Conservation (phyloP, 2,888 invertebrate genomes). For the Hemithea aestivaria region DNA sequence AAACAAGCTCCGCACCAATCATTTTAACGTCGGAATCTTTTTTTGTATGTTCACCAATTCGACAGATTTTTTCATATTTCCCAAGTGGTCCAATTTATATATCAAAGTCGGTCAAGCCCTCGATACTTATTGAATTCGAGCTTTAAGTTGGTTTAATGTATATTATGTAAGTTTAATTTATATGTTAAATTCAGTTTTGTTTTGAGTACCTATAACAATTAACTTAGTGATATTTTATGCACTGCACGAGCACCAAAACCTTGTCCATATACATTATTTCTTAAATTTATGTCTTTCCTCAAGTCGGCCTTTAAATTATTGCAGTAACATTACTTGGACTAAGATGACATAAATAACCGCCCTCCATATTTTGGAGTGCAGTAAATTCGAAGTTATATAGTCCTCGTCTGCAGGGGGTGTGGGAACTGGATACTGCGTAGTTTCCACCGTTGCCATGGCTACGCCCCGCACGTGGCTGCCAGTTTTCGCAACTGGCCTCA, state of each 20-base stretch:
- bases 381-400: conserved; percentile 32
- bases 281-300: neutral
- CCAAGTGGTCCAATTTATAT: no score
- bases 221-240: no score
- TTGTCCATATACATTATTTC: neutral
- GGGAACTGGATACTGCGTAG: conserved; percentile 65
- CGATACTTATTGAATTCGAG: no score
- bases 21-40: no score
- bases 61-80: no score
- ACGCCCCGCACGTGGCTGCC: conserved; percentile 65
- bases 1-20: no score
- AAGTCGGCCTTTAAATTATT: conserved; percentile 11
- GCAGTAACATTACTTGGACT: conserved; percentile 12
- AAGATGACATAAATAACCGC: conserved; percentile 30
- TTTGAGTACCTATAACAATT: no score
- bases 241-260: conserved; percentile 2
- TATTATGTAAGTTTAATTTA: no score
- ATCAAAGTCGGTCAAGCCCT: no score
- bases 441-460: conserved; percentile 69
- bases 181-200: no score
- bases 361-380: conserved; percentile 32
- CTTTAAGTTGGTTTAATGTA: no score
- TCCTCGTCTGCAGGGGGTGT: conserved; percentile 34
- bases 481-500: conserved; percentile 47
- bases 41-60: no score